A percentile compares a stretch with the other conserved stretches of the same genome.
Conservation (phyloP, 1,140 invertebrate species). For the Acromyrmex heyeri region DNA sequence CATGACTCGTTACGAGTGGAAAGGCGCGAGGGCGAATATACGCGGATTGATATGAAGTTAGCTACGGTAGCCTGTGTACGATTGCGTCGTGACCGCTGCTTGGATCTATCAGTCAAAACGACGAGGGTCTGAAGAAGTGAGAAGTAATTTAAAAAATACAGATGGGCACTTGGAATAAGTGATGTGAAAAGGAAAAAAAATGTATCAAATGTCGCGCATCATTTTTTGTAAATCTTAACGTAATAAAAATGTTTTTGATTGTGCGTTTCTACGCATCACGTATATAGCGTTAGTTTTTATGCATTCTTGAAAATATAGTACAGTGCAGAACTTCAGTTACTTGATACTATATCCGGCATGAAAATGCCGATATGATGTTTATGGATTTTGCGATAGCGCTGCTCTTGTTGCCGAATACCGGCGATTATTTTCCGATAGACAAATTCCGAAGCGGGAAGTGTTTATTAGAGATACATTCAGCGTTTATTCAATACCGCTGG, state of each 20-base stretch:
- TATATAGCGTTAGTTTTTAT: neutral
- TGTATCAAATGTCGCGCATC: slow-evolving; percentile 1
- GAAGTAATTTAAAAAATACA: slow-evolving; percentile 28
- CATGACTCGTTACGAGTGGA: slow-evolving; percentile 81
- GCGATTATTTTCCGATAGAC: slow-evolving; percentile 64
- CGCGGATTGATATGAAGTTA: slow-evolving; percentile 84
- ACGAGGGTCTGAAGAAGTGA: slow-evolving; percentile 52
- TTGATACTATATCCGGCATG: slow-evolving; percentile 40
- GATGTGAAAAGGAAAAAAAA: neutral
- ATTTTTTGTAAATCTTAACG: neutral
- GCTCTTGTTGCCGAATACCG: slow-evolving; percentile 59
- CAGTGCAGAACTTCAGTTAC: slow-evolving; percentile 28
- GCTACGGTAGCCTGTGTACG: slow-evolving; percentile 82
- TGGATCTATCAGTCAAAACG: slow-evolving; percentile 83
- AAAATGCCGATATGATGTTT: slow-evolving; percentile 58
- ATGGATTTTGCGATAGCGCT: slow-evolving; percentile 58
- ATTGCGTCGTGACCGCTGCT: slow-evolving; percentile 82
- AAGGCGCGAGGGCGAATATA: slow-evolving; percentile 61
- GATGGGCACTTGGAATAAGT: neutral
- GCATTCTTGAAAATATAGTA: slow-evolving; percentile 27
- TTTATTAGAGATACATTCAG: slow-evolving; percentile 63
- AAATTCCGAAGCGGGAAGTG: slow-evolving; percentile 58
- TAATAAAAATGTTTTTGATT: neutral
- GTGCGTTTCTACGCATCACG: neutral
- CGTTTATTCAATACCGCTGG: slow-evolving; percentile 51